Base-by-base conservation (phyloP, 2,797 vertebrate species). In the Typhlichthys eigenmanni region DNA sequence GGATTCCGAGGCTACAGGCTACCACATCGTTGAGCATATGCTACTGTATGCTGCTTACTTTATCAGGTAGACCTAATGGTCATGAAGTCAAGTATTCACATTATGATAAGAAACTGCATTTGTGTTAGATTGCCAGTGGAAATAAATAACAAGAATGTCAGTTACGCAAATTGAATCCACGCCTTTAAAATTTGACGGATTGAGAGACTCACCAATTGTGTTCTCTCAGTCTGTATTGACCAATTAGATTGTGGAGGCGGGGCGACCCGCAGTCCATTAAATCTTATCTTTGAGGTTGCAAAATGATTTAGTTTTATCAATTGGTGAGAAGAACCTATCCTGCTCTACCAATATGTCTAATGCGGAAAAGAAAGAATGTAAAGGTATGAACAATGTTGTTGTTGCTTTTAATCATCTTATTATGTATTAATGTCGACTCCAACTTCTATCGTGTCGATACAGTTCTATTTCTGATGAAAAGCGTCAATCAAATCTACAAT, bases 161-260 rank as follows among this genome's bases (percentile, higher is more conserved):
- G 68, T 76, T 47, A 32, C 83, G 85, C 81, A 88, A 80, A 61
- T 68, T 10, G 7, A 43, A 7, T 43, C 1, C 47, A 6, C 53
- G 4, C 24, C 24, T 29, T 29, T 29, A 29, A 60, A 0, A 0
- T 19, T 47, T 71, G 59, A 85, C 24, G 50, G 79, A 58, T 70
- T 55, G 43, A 1, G 0, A 0, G 0, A 1, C 3, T 0, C 52
- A n/a, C 85, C 84, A 87, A 83, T 85, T 12, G 12, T 0, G 1
- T 48, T 13, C 38, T 13, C 3, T 3, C 1, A 0, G 6, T 47
- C 1, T 43, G 1, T 5, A 12, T 1, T 6, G 67, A 43, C 85
- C 83, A 86, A 89, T 86, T 7, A 60, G 1, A 3, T 50, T 0
- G 0, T 5, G 3, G 19, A 59, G 84, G 78, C 51, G 82, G 82